phyloP scores from a whole-genome alignment of 2,113 vertebrate species.

The Nyctibius bracteatus region DNA sequence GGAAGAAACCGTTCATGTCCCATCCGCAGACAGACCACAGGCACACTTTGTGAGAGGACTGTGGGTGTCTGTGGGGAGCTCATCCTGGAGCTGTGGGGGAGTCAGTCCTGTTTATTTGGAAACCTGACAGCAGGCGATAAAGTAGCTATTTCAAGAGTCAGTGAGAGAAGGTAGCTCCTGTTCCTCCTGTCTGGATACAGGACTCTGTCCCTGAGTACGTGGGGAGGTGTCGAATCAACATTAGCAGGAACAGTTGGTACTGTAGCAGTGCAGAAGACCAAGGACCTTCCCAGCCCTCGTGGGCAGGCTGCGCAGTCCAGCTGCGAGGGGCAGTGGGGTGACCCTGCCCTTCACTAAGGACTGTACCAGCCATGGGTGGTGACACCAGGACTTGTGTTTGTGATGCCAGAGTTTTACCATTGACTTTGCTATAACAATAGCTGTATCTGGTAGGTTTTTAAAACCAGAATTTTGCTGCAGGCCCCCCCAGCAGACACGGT shows the following conservation, averaged over 20 bases:
- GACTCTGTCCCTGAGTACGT: background rate
- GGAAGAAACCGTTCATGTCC: background rate
- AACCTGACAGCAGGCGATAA: background rate
- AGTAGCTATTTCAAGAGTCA: too few relatives aligned
- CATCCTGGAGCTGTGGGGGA: background rate
- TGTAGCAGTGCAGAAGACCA: background rate
- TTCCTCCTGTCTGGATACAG: background rate
- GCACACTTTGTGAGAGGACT: background rate
- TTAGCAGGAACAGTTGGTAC: too few relatives aligned
- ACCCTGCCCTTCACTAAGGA: background rate
- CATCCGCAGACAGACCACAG: background rate
- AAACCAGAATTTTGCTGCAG: background rate
- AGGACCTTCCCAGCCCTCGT: background rate
- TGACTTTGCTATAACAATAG: background rate
- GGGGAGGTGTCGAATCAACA: accelerated
- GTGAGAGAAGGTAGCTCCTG: background rate
- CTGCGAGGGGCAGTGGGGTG: background rate
- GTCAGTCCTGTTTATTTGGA: background rate
- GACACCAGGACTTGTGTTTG: background rate
- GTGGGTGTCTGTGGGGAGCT: too few relatives aligned
- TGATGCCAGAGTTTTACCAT: background rate
- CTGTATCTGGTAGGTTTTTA: background rate
- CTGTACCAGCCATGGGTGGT: background rate
- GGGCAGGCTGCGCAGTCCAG: background rate
- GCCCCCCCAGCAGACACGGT: background rate